Evolutionary conservation across 1,140 invertebrate species (phyloP), one percentile per base, ranked within the genome.

Genomic region (Papilio polytes): DNA sequence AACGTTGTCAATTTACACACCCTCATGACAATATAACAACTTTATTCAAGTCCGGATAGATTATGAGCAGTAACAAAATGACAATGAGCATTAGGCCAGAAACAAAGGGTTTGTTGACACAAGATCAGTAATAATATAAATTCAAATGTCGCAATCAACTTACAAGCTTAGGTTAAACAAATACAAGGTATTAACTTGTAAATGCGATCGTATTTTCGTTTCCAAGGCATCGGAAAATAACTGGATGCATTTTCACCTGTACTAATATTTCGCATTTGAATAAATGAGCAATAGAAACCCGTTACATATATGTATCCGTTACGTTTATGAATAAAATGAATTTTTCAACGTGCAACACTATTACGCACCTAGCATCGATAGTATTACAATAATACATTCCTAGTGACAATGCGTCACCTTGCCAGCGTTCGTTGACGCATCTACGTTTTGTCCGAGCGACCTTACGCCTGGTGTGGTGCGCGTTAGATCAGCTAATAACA

Each of bases 341-440:
- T 92, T 92, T 91, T 89, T 86, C 88, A 89, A 88, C 84, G 82
- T 85, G 83, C 83, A 85, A 51, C 74, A 82, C 81, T 87, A 88
- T 90, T 88, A 88, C 87, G 88, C 86, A 85, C 83, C 85, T 88
- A 88, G 85, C 86, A 85, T 86, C 85, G 78, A 78, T 80, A 85
- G 80, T 91, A 91, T 89, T 91, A 91, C 89, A 87, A 91, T 93
- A 93, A 93, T 92, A 92, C 86, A 93, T 92, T 91, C 91, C 91
- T 93, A 91, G 88, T 86, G 88, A 94, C 92, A 93, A 91, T 89
- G 88, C 89, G 89, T 94, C 90, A 94, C 93, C 93, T 94, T 94
- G 93, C 90, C 81, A 89, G 90, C 91, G 93, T 93, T 91, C 92
- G 92, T 94, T 94, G 93, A 94, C 93, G 92, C 92, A 91, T 92